Evolutionary conservation across 2,113 vertebrate species (phyloP).

Genomic region (Clarias batrachus): DNA sequence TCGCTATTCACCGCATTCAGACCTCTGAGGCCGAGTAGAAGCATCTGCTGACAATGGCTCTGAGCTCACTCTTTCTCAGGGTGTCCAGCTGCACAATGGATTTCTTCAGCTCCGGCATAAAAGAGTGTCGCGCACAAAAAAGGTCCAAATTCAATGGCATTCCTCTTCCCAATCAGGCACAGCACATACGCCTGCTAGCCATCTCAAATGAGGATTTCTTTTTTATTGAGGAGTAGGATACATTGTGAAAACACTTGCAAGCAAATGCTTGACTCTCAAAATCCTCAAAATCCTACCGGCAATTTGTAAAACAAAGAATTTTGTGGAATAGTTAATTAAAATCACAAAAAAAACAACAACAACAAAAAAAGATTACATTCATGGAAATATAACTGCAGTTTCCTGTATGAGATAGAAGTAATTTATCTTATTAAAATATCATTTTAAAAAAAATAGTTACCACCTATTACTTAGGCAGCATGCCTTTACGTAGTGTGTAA

Average conservation of each 20-base stretch:
- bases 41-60: conserved; percentile 70
- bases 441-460: background rate
- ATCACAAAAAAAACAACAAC: background rate
- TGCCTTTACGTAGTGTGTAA: background rate
- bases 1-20: conserved; percentile 68
- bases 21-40: conserved; percentile 61
- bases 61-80: conserved; percentile 71
- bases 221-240: conserved; percentile 49
- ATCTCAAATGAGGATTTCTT: conserved; percentile 42
- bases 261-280: conserved; percentile 4
- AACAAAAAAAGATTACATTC: background rate
- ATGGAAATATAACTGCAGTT: background rate
- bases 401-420: background rate
- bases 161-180: conserved; percentile 69
- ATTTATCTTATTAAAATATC: background rate
- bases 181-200: conserved; percentile 61
- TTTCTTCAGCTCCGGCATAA: conserved; percentile 72
- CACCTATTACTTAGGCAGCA: background rate
- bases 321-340: background rate
- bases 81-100: conserved; percentile 74
- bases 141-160: conserved; percentile 75
- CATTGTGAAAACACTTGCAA: conserved; percentile 37
- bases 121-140: conserved; percentile 67
- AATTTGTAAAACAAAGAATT: background rate
- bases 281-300: background rate